A percentile compares a stretch with the other conserved stretches of the same genome.
Evolutionary conservation across 2,888 invertebrate species (phyloP).

Genomic region (Melanostoma mellinum): DNA sequence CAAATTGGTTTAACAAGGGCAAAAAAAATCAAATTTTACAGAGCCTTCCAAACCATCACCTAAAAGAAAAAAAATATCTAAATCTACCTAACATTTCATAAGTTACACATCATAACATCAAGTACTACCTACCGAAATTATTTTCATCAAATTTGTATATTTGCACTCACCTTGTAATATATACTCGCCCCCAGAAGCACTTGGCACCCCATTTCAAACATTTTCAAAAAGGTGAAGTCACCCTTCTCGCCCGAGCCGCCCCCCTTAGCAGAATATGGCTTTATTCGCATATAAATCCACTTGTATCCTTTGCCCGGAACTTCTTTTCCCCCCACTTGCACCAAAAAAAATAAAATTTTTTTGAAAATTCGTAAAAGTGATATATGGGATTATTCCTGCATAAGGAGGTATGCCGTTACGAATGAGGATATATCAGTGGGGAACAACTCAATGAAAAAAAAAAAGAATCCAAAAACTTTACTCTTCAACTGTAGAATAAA

Average conservation of each 20-base stretch:
- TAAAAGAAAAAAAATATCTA: too few species aligned
- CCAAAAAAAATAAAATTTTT: constrained; percentile 4
- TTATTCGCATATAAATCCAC: constrained; percentile 35
- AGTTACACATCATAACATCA: background rate
- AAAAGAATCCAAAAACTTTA: constrained; percentile 2
- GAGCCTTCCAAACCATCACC: too few species aligned
- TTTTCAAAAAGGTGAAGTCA: constrained; percentile 19
- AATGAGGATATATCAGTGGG: constrained; percentile 3
- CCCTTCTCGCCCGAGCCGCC: background rate
- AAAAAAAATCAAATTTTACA: too few species aligned
- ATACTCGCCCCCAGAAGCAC: constrained; percentile 1
- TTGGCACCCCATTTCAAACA: background rate
- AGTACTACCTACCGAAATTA: background rate
- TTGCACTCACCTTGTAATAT: background rate
- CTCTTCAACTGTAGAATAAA: background rate
- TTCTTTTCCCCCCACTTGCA: background rate
- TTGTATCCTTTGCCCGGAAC: constrained; percentile 14
- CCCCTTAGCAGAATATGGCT: constrained; percentile 5
- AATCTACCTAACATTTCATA: too few species aligned
- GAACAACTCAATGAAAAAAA: constrained; percentile 33
- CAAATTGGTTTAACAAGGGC: too few species aligned
- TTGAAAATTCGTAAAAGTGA: constrained; percentile 15
- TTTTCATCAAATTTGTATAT: constrained; percentile 11
- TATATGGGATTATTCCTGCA: constrained; percentile 26
- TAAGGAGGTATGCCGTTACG: constrained; percentile 11